These are phyloP conservation scores for Philaethria dido DNA, from an alignment of 2,888 invertebrate genomes.

Conservation along the genomic window DNA sequence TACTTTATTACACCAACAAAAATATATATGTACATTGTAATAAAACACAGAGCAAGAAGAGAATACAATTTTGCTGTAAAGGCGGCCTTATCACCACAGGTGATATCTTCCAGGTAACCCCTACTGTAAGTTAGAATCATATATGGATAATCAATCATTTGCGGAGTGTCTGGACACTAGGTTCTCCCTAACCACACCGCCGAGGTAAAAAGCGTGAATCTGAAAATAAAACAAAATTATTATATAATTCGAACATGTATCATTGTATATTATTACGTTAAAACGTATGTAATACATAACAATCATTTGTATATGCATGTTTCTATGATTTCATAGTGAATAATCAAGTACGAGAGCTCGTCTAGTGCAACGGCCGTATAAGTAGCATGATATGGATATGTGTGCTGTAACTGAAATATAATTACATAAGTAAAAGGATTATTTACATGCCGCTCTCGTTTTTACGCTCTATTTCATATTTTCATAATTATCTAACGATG, in stretches of 20 bases:
- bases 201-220: too few species aligned
- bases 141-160: too few species aligned
- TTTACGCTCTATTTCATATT: conserved; percentile 18
- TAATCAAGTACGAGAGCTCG: background rate
- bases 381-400: conserved; percentile 12
- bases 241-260: background rate
- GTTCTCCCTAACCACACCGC: background rate
- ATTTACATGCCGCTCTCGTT: conserved; percentile 17
- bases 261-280: background rate
- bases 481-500: conserved; percentile 10
- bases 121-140: too few species aligned
- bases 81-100: too few species aligned
- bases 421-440: conserved; percentile 25
- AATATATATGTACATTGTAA: too few species aligned
- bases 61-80: too few species aligned
- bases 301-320: conserved; percentile 3
- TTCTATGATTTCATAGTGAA: background rate
- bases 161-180: background rate
- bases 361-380: conserved; percentile 3
- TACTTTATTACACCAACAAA: too few species aligned
- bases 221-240: background rate
- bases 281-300: background rate
- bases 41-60: too few species aligned
- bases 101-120: too few species aligned
- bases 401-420: conserved; percentile 12